Conservation (phyloP, 2,888 invertebrate species). For the Enchytraeus crypticus region DNA sequence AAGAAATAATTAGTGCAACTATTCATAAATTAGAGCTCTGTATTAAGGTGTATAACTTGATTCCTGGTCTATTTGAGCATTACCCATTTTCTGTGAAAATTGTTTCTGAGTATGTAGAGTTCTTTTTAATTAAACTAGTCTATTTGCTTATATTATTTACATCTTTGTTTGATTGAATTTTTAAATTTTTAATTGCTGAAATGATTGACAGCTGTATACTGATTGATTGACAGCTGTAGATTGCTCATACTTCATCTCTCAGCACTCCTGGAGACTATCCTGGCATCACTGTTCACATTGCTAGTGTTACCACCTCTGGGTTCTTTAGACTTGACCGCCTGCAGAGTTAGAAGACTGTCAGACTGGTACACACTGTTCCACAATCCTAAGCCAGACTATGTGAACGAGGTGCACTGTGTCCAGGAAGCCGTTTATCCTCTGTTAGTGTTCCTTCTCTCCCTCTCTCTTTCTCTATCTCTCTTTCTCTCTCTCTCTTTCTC, state of each 20-base stretch:
- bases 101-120: too few relatives aligned
- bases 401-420: conserved; percentile 78
- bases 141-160: too few relatives aligned
- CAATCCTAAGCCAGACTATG: conserved; percentile 88
- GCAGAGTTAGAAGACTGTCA: conserved; percentile 68
- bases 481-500: not conserved
- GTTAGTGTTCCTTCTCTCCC: conserved; percentile 52
- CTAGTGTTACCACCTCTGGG: conserved; percentile 75
- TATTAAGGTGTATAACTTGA: too few relatives aligned
- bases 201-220: too few relatives aligned
- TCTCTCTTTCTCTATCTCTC: too few relatives aligned
- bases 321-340: conserved; percentile 65
- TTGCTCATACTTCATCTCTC: conserved; percentile 69
- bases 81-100: too few relatives aligned
- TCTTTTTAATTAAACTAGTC: too few relatives aligned
- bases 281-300: conserved; percentile 68
- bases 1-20: too few relatives aligned
- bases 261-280: conserved; percentile 69
- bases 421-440: conserved; percentile 96
- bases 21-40: too few relatives aligned
- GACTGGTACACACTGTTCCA: conserved; percentile 95
- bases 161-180: too few relatives aligned
- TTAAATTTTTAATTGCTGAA: too few relatives aligned
- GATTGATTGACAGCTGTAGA: conserved; percentile 62
- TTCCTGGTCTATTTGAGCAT: too few relatives aligned